phyloP scores from a whole-genome alignment of 2,113 vertebrate genomes.

The Anas platyrhynchos region DNA sequence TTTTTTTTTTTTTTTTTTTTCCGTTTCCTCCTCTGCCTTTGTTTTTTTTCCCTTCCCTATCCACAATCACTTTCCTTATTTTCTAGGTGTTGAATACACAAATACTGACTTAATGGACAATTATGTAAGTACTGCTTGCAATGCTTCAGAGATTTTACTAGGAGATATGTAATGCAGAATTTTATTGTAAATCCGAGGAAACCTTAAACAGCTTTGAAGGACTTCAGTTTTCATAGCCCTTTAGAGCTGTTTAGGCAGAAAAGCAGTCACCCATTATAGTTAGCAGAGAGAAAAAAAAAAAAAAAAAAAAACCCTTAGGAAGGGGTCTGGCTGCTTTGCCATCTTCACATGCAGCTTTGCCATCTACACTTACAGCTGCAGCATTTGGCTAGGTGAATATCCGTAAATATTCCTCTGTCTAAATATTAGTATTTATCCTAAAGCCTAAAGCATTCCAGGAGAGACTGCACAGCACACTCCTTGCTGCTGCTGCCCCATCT shows the following conservation, averaged over 20 bases:
- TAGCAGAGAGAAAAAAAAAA: not conserved
- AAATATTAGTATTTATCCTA: constrained; percentile 52
- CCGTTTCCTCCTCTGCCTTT: not conserved
- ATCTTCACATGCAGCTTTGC: not conserved
- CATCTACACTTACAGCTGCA: constrained; percentile 16
- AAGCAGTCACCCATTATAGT: constrained; percentile 58
- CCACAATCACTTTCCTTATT: constrained; percentile 60
- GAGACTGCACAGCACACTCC: not conserved
- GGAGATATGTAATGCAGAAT: constrained; percentile 65
- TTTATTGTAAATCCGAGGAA: constrained; percentile 72
- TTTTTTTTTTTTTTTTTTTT: too few relatives aligned
- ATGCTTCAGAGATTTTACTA: constrained; percentile 70
- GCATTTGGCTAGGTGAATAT: not conserved
- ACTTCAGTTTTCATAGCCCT: constrained; percentile 70
- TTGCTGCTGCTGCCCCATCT: not conserved
- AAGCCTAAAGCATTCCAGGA: constrained; percentile 5
- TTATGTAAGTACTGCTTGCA: constrained; percentile 53
- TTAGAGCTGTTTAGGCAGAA: constrained; percentile 68
- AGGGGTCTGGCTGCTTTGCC: constrained; percentile 20
- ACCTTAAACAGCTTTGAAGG: constrained; percentile 72
- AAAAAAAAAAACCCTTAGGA: not conserved
- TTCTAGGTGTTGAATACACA: constrained; percentile 75
- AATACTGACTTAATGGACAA: constrained; percentile 72
- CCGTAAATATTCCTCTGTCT: constrained; percentile 41
- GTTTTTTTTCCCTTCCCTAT: constrained; percentile 49